A percentile compares a stretch with the other conserved stretches of the same genome.
Evolutionary conservation across 2,113 vertebrate species (phyloP).

Genomic region (Paradisaea rubra): DNA sequence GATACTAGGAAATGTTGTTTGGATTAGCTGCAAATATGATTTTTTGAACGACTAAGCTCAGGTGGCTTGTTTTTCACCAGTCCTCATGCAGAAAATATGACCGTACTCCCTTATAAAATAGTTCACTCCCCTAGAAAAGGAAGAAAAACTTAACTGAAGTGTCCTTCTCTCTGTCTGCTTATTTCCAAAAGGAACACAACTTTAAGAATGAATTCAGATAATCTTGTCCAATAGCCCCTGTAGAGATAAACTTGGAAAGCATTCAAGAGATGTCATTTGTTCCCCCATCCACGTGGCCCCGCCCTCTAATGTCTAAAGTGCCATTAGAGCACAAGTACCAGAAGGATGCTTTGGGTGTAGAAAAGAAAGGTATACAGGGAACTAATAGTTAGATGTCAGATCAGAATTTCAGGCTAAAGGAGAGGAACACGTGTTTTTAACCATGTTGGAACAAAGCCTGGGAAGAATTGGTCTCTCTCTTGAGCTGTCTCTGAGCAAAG

Average conservation of each 20-base stretch:
- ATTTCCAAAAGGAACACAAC: neutral
- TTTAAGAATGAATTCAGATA: neutral
- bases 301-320: neutral
- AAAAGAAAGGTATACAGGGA: neutral
- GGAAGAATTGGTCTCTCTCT: neutral
- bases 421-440: neutral
- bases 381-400: neutral
- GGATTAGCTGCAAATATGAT: neutral
- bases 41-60: neutral
- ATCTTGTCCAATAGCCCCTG: neutral
- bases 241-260: neutral
- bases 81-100: neutral
- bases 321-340: neutral
- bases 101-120: neutral
- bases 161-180: neutral
- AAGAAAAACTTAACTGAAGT: neutral
- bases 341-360: neutral
- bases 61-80: neutral
- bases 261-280: neutral
- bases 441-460: neutral
- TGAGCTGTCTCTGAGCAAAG: neutral
- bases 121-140: neutral
- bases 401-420: neutral
- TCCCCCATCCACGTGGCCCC: neutral
- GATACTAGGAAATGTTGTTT: neutral